These are phyloP conservation scores for Scomberomorus guttatus DNA, from an alignment of 2,797 vertebrate genomes.

Conservation along the genomic window DNA sequence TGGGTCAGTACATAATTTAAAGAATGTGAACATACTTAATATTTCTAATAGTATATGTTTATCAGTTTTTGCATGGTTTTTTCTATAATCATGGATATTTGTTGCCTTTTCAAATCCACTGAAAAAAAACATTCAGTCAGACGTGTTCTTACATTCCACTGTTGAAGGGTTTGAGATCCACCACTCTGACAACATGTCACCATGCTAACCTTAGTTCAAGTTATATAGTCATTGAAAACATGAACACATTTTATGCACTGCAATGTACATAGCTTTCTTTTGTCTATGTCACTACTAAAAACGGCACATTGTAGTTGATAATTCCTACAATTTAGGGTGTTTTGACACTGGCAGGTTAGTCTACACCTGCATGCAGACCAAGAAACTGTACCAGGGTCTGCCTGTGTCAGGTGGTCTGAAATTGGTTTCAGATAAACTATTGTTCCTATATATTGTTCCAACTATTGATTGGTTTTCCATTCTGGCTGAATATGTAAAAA, in stretches of 20 bases:
- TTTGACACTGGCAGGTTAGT: background rate
- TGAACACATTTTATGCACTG: conserved; percentile 23
- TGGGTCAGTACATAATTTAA: background rate
- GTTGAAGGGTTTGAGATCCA: background rate
- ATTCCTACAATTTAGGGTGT: background rate
- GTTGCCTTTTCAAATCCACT: conserved; percentile 1
- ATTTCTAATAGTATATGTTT: background rate
- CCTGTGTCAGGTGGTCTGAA: too few relatives aligned
- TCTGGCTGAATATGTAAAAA: background rate
- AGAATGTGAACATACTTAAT: conserved; percentile 11
- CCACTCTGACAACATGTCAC: background rate
- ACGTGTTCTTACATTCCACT: background rate
- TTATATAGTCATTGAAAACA: background rate
- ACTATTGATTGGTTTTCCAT: too few relatives aligned
- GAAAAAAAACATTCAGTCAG: background rate
- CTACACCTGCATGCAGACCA: background rate
- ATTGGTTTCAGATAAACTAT: too few relatives aligned
- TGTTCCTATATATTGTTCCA: too few relatives aligned
- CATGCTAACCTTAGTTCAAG: background rate
- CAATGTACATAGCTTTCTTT: conserved; percentile 12
- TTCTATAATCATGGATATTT: conserved; percentile 14
- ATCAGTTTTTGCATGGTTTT: conserved; percentile 31
- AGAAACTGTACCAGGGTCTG: background rate
- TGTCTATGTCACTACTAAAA: conserved; percentile 14
- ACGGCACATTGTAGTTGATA: background rate